Evolutionary conservation across 2,888 invertebrate genomes (phyloP).

Genomic region (Empis livida): DNA sequence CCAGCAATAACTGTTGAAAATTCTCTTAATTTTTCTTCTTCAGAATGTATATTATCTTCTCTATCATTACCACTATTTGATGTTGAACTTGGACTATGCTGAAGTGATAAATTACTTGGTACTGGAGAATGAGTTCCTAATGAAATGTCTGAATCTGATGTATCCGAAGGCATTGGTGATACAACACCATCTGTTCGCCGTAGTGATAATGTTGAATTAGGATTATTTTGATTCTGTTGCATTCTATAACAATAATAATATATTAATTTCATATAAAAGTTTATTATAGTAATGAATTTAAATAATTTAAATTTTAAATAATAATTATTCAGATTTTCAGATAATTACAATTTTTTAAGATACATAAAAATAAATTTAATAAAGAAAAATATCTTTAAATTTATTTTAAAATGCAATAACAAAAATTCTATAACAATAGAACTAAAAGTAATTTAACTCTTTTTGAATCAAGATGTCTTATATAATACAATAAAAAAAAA

Average conservation of each 20-base stretch:
- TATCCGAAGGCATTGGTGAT: slow-evolving; percentile 34
- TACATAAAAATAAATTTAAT: no score
- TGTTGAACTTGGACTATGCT: slow-evolving; percentile 36
- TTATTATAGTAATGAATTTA: no score
- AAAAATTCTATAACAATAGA: no score
- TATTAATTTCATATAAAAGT: no score
- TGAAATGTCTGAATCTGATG: slow-evolving; percentile 36
- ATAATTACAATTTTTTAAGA: no score
- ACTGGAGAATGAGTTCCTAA: slow-evolving; percentile 36
- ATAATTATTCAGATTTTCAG: no score
- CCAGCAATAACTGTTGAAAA: slow-evolving; percentile 19
- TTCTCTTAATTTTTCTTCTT: slow-evolving; percentile 33
- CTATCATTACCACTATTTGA: slow-evolving; percentile 35
- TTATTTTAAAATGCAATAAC: no score
- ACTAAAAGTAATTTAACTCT: no score
- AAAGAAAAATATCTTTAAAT: no score
- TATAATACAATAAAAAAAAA: no score
- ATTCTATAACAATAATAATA: slow-evolving; percentile 25
- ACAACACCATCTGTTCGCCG: slow-evolving; percentile 29
- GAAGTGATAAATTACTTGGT: slow-evolving; percentile 33
- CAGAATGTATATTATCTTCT: slow-evolving; percentile 32
- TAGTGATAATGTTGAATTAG: slow-evolving; percentile 24
- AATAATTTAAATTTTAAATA: no score
- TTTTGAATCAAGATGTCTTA: no score
- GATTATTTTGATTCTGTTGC: slow-evolving; percentile 34